Conservation (phyloP, 2,113 vertebrate genomes). For the Chinchilla lanigera region DNA sequence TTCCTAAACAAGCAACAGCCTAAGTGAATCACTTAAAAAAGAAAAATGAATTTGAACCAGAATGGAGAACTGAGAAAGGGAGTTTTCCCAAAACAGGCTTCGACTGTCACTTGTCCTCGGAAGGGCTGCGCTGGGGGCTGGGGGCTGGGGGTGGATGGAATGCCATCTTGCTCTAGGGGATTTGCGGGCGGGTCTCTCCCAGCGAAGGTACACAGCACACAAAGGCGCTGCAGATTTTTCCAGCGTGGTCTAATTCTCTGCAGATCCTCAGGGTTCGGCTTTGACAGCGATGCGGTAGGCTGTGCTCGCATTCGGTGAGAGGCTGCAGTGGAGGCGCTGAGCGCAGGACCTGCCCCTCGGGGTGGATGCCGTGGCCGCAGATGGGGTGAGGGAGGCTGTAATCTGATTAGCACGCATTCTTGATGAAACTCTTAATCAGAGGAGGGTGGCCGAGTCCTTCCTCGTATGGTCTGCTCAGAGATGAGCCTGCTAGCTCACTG, state of each 20-base stretch:
- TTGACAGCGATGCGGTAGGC: not conserved
- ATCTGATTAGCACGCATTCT: conserved; percentile 82
- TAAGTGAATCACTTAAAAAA: conserved; percentile 60
- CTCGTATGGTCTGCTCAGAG: conserved; percentile 16
- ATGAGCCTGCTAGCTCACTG: not conserved
- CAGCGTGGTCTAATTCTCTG: conserved; percentile 64
- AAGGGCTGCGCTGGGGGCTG: not conserved
- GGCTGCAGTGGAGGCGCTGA: conserved; percentile 28
- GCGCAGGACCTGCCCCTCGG: conserved; percentile 34
- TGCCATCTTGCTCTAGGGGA: conserved; percentile 9
- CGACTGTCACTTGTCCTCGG: conserved; percentile 3
- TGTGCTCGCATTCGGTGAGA: not conserved
- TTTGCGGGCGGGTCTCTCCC: conserved; percentile 66
- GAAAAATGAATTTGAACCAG: conserved; percentile 69
- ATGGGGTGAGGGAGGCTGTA: conserved; percentile 14
- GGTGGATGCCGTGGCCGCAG: conserved; percentile 68
- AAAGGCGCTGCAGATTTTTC: conserved; percentile 59
- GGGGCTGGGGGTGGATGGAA: not conserved
- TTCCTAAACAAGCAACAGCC: conserved; percentile 63
- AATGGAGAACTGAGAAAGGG: conserved; percentile 40
- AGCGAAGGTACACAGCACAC: conserved; percentile 44
- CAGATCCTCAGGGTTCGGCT: conserved; percentile 69
- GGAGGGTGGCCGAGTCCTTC: conserved; percentile 76
- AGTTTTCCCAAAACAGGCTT: conserved; percentile 58
- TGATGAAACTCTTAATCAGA: conserved; percentile 80